Evolutionary conservation across 2,797 vertebrate species (phyloP).

Genomic region (Rhinoraja longicauda): DNA sequence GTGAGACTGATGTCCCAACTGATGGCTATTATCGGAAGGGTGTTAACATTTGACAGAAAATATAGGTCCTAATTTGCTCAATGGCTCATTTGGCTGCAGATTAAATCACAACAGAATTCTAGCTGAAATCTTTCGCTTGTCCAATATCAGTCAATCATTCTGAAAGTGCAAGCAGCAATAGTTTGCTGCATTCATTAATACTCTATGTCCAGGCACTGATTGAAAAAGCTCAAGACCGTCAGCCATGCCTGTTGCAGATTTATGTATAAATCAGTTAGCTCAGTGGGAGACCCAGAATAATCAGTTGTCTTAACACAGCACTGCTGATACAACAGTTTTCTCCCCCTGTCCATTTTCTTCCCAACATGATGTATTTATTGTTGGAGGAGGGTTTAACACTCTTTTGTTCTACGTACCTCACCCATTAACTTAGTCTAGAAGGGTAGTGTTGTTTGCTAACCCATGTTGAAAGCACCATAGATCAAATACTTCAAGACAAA

Average conservation of each 20-base stretch:
- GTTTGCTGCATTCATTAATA: conserved; percentile 16
- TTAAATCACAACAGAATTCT: background rate
- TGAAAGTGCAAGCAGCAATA: background rate
- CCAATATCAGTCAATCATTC: conserved; percentile 22
- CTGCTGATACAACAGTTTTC: background rate
- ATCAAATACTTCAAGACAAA: background rate
- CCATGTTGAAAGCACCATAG: background rate
- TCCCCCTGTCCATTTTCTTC: background rate
- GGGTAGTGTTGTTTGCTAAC: too few species aligned
- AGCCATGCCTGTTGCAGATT: background rate
- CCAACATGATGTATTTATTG: background rate
- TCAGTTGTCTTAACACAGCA: background rate
- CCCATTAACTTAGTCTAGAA: background rate
- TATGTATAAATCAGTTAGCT: background rate
- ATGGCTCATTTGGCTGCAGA: background rate
- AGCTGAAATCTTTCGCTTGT: background rate
- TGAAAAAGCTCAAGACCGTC: background rate
- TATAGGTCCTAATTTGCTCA: background rate
- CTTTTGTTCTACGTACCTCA: background rate
- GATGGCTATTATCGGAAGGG: background rate
- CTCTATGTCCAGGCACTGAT: background rate
- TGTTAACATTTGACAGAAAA: background rate
- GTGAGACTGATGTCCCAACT: background rate
- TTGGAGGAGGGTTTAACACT: background rate
- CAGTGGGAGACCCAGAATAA: conserved; percentile 14